Base-by-base conservation (phyloP, 2,113 vertebrate species). In the Saimiri boliviensis region DNA sequence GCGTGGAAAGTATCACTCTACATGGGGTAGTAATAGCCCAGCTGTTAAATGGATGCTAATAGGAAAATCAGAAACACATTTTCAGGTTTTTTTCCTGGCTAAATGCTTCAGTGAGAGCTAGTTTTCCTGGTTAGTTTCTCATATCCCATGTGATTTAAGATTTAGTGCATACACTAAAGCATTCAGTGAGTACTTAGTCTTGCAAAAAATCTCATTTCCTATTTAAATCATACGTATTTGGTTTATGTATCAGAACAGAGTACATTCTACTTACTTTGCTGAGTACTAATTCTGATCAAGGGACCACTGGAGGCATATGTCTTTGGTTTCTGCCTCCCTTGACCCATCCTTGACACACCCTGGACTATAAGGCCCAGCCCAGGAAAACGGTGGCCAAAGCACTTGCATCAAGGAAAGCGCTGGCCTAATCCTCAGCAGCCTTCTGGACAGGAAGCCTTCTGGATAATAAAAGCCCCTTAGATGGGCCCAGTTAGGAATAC, bases 161-260 rank as follows among this genome's bases (percentile, higher is more conserved):
- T 60, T 66, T 77, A 77, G 42, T 47, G 35, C 76, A 68, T 4
- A 45, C 10, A 63, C 21, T 35, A 86, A 96, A 92, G 40, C 52
- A 82, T 81, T 91, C 27, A 68, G 45, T 54, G 71, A 82, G 21
- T 12, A 89, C 23, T 91, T 73, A n/a, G 56, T 76, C 85, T 79
- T 94, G 40, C 42, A 84, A 90, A 93, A 73, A 45, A 40, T 1
- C 37, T 89, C 91, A 73, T 60, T 94, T 88, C 35, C 49, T 80
- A 47, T 70, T 89, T 88, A 87, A 91, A 95, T 83, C 21, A 54
- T 37, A 27, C 16, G 54, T 66, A 97, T 58, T 96, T 86, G 37
- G 21, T 56, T 96, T 82, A 21, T 58, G 35, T 7, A 84, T 49
- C 52, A 32, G 68, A 96, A 96, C 52, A 88, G 35, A 90, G 66